Evolutionary conservation across 1,140 invertebrate species (phyloP), one percentile per base, ranked within the genome.

Genomic region (Aphelenchoides besseyi): DNA sequence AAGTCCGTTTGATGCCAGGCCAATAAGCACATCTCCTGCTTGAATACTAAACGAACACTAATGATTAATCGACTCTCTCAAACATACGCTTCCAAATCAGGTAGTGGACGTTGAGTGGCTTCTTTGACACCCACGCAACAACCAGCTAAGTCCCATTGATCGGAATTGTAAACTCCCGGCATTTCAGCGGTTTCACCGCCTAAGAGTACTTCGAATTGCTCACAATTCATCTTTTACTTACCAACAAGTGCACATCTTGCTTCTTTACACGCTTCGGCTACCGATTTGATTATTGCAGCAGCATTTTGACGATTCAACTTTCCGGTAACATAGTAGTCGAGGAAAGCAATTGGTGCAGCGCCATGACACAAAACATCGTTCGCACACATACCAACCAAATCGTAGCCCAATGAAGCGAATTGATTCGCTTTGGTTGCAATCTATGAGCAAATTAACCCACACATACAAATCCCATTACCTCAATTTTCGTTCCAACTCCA

Each of bases 311-410:
- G 89, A 79, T 95, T 88, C 53, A 98, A 86, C 71, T 90, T 88
- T 2, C 94, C 92, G 84, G 92, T 93, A 9, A 95, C 93, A 86
- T 94, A 96, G 85, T 98, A 98, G 87, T 98, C 95, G 0, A 98
- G 86, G 84, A 98, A 98, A 69, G 93, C 95, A 54, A 98, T 87
- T 0, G 95, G 94, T 81, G 94, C 92, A 0, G 95, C 95, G 26
- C 94, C 94, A 75, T 95, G 91, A 48, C 92, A 93, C 26, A 98
- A 86, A 57, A 98, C 90, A 85, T 98, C 95, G 87, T 98, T 98
- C 1, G 95, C 94, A 84, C 93, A 95, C 92, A 97, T 96, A 8
- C 95, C 95, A 8, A 98, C 95, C 35, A 98, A 88, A 87, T 98
- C 96, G 78, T 94, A 91, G 0, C 95, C 96, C 68, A 98, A 89